These are phyloP conservation scores for Daubentonia madagascariensis DNA, from an alignment of 2,113 vertebrate genomes.

Conservation along the genomic window DNA sequence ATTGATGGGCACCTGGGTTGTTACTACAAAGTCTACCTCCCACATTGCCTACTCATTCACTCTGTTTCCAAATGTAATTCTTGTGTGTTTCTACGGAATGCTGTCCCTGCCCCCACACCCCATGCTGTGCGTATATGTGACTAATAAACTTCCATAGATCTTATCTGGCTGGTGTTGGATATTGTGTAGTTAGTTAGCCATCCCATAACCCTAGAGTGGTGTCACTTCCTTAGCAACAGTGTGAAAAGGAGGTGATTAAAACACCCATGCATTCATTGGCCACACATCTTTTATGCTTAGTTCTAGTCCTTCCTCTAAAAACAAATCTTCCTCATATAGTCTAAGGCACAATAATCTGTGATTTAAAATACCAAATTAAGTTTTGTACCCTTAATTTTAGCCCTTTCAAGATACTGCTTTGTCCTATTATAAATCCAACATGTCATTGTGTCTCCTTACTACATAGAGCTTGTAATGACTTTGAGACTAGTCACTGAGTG, in stretches of 20 bases:
- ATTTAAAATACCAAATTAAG: background rate
- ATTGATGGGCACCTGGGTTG: too few relatives aligned
- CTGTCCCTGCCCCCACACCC: background rate
- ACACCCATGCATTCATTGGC: background rate
- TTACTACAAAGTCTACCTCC: background rate
- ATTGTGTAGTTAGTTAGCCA: too few relatives aligned
- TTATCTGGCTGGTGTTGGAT: background rate
- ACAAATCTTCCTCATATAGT: background rate
- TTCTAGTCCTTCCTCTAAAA: background rate
- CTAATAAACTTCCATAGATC: background rate
- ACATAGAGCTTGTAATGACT: background rate
- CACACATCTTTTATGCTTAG: background rate
- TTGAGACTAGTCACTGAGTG: background rate
- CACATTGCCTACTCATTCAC: background rate
- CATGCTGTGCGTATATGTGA: background rate
- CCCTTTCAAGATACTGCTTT: background rate
- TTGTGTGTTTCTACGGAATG: accelerated
- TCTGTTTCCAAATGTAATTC: background rate
- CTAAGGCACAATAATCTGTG: background rate
- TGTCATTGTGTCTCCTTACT: background rate
- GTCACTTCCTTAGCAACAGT: background rate
- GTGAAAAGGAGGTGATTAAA: background rate
- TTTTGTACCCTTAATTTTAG: background rate
- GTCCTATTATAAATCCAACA: background rate
- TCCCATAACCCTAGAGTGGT: accelerated